phyloP scores from a whole-genome alignment of 1,140 invertebrate genomes.

The Phymorhynchus buccinoides region DNA sequence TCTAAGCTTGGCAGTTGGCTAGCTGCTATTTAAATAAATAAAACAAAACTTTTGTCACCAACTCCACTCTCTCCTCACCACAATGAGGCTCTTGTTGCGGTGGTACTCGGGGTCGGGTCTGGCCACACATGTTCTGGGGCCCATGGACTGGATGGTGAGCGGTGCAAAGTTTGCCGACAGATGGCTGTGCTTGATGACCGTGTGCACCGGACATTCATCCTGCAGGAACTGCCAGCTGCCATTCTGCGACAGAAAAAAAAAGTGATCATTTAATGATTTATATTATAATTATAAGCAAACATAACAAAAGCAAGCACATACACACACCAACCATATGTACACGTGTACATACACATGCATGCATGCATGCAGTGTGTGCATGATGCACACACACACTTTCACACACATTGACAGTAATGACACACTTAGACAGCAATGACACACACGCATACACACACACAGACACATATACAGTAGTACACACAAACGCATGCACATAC shows the following conservation, averaged over 20 bases:
- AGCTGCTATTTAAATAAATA: too few species aligned
- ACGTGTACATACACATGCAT: not conserved
- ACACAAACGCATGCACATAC: too few species aligned
- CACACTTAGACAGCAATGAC: not conserved
- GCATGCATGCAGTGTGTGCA: not conserved
- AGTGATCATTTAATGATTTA: not conserved
- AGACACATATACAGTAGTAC: too few species aligned
- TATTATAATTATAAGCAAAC: not conserved
- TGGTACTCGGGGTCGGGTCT: not conserved
- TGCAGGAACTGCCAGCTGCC: slow-evolving; percentile 33
- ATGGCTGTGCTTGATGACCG: slow-evolving; percentile 29
- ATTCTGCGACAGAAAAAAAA: slow-evolving; percentile 22
- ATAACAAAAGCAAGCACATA: too few species aligned
- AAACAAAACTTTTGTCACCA: too few species aligned
- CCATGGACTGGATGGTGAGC: not conserved
- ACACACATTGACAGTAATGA: not conserved
- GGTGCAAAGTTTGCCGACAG: not conserved
- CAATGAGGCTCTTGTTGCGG: not conserved
- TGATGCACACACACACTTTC: not conserved
- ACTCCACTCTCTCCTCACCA: too few species aligned
- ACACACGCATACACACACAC: too few species aligned
- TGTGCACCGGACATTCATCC: slow-evolving; percentile 30
- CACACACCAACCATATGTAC: not conserved
- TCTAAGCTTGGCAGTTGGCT: too few species aligned
- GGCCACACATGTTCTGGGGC: not conserved